Evolutionary conservation across 2,888 invertebrate genomes (phyloP).

Genomic region (Zhengitettix transpicula): DNA sequence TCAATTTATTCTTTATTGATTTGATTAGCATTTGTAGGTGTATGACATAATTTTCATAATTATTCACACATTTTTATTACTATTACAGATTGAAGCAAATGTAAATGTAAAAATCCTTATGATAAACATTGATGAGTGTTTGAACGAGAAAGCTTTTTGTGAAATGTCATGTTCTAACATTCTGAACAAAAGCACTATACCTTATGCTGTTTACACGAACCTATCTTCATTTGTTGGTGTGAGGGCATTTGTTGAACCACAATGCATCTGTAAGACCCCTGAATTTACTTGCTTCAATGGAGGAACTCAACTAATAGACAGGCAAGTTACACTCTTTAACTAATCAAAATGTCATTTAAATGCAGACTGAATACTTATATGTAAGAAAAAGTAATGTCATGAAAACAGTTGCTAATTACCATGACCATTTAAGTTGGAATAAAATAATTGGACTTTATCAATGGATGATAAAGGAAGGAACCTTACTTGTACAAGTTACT

Average conservation of each 20-base stretch:
- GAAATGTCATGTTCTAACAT: constrained; percentile 60
- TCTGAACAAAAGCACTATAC: constrained; percentile 53
- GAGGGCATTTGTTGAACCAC: constrained; percentile 61
- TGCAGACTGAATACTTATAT: too few species aligned
- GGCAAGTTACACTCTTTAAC: too few species aligned
- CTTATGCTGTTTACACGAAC: constrained; percentile 79
- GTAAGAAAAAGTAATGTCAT: too few species aligned
- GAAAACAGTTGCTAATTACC: too few species aligned
- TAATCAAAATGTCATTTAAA: too few species aligned
- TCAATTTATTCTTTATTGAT: too few species aligned
- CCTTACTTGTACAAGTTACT: too few species aligned
- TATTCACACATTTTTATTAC: constrained; percentile 11
- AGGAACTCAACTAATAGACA: constrained; percentile 29
- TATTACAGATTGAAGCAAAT: constrained; percentile 43
- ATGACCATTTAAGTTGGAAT: too few species aligned
- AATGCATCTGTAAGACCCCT: constrained; percentile 49
- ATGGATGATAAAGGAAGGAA: too few species aligned
- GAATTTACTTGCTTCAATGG: constrained; percentile 54
- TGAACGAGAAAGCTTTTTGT: constrained; percentile 55
- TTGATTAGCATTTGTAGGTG: too few species aligned
- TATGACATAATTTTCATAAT: too few species aligned
- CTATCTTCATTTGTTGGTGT: constrained; percentile 89
- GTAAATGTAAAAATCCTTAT: constrained; percentile 60
- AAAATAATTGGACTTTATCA: too few species aligned
- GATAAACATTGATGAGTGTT: constrained; percentile 83